These are phyloP conservation scores for Synanceia verrucosa DNA, from an alignment of 2,797 vertebrate species.

Conservation along the genomic window DNA sequence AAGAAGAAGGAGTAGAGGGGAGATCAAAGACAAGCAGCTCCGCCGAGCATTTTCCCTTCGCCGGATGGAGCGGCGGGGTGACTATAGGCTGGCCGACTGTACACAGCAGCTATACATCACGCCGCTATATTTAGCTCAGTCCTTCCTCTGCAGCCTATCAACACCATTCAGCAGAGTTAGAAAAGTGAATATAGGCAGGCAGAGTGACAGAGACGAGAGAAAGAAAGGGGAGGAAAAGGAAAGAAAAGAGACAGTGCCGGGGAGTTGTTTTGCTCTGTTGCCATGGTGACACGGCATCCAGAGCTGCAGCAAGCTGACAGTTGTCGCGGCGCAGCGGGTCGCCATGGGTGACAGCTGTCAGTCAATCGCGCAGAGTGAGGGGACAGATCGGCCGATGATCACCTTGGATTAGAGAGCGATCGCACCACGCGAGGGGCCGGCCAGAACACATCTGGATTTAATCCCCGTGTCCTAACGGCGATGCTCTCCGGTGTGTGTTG, in stretches of 20 bases:
- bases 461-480: conserved; percentile 61
- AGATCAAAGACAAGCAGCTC: conserved; percentile 63
- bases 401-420: conserved; percentile 79
- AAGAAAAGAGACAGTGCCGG: conserved; percentile 4
- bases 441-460: conserved; percentile 66
- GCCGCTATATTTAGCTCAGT: conserved; percentile 74
- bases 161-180: conserved; percentile 57
- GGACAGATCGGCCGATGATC: conserved; percentile 77
- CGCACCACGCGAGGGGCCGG: conserved; percentile 44
- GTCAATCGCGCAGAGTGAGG: conserved; percentile 75
- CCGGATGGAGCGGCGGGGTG: conserved; percentile 45
- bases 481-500: conserved; percentile 25
- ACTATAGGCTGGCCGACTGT: conserved; percentile 50
- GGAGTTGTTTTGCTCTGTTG: conserved; percentile 75
- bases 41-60: background rate
- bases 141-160: conserved; percentile 67
- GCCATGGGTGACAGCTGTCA: conserved; percentile 80
- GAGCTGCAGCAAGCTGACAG: conserved; percentile 66
- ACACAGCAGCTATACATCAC: conserved; percentile 63
- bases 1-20: conserved; percentile 11
- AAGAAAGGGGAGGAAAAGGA: background rate
- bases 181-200: conserved; percentile 18
- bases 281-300: conserved; percentile 63
- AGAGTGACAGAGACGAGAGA: conserved; percentile 27
- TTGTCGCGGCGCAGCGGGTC: conserved; percentile 67